Evolutionary conservation across 2,888 invertebrate genomes (phyloP), one percentile per base, ranked within the genome.

Genomic region (Sabatieria punctata): DNA sequence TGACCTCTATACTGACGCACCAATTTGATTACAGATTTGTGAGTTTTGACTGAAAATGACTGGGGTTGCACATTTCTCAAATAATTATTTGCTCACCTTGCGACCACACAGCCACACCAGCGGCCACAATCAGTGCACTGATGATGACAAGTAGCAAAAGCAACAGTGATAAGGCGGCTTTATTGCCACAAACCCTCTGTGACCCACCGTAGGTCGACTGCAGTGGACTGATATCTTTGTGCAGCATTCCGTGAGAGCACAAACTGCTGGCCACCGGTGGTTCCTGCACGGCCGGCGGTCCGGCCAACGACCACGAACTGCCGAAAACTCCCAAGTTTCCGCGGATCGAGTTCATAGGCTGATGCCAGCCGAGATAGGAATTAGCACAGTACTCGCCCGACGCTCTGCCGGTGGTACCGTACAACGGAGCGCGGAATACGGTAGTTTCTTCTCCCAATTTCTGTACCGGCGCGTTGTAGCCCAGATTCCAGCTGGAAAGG

Each of bases 101-200:
- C 24, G 47, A 47, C 19, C 47, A 47, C 4, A 47, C 47, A 13
- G 47, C 44, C 11, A 47, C 26, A 4, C 47, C 47, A 45, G 47
- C 47, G 21, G 47, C 47, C 8, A 47, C 35, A 18, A 47, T 25
- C 15, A 47, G 45, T 13, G 47, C 47, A n/a, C 23, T 38, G 33
- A 47, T 45, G 19, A 47, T 47, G 8, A 47, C 43, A 18, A 47
- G 21, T 4, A 47, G 13, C 6, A 23, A 19, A 2, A 47, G 26
- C n/a, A 47, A 47, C 38, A 38, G n/a, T 18, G 19, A 6, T 6
- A 38, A 38, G 8, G 11, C 19, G 15, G 15, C 11, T 21, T 38
- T 38, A 21, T n/a, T 38, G 11, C 19, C 22, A n/a, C n/a, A n/a
- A n/a, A n/a, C n/a, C n/a, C n/a, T n/a, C 22, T n/a, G 11, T 11